These are phyloP conservation scores for Deilephila elpenor DNA, from an alignment of 2,888 invertebrate species.

Conservation along the genomic window DNA sequence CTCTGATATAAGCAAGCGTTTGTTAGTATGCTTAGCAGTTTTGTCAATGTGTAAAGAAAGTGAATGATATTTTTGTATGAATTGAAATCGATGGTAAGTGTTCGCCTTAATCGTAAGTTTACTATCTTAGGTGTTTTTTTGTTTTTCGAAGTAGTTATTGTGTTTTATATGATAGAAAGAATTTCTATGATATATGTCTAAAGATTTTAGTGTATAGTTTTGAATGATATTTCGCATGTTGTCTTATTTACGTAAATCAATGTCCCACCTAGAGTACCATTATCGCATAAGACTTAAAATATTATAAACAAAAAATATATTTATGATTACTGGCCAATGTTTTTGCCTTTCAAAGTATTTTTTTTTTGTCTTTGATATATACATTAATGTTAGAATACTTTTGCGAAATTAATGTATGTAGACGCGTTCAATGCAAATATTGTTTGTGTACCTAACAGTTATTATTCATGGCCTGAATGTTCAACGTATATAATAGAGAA, in stretches of 20 bases:
- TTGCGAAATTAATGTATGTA: slow-evolving; percentile 38
- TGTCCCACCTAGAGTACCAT: slow-evolving; percentile 79
- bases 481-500: slow-evolving; percentile 54
- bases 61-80: slow-evolving; percentile 83
- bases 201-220: slow-evolving; percentile 29
- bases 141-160: slow-evolving; percentile 34
- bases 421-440: slow-evolving; percentile 22
- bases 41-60: slow-evolving; percentile 76
- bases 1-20: slow-evolving; percentile 4
- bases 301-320: slow-evolving; percentile 42
- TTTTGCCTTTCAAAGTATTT: slow-evolving; percentile 43
- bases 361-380: slow-evolving; percentile 45
- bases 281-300: slow-evolving; percentile 67
- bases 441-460: slow-evolving; percentile 37
- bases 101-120: slow-evolving; percentile 66
- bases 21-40: slow-evolving; percentile 69
- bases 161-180: slow-evolving; percentile 30
- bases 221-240: slow-evolving; percentile 46
- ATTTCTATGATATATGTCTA: slow-evolving; percentile 26
- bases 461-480: slow-evolving; percentile 54
- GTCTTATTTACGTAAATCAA: slow-evolving; percentile 59
- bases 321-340: slow-evolving; percentile 44
- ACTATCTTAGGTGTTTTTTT: slow-evolving; percentile 41
- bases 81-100: slow-evolving; percentile 70
- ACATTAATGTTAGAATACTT: slow-evolving; percentile 54